A percentile compares a stretch with the other conserved stretches of the same genome.
These are phyloP conservation scores for Tokudaia muenninki DNA, from an alignment of 2,797 vertebrate genomes.

Conservation along the genomic window DNA sequence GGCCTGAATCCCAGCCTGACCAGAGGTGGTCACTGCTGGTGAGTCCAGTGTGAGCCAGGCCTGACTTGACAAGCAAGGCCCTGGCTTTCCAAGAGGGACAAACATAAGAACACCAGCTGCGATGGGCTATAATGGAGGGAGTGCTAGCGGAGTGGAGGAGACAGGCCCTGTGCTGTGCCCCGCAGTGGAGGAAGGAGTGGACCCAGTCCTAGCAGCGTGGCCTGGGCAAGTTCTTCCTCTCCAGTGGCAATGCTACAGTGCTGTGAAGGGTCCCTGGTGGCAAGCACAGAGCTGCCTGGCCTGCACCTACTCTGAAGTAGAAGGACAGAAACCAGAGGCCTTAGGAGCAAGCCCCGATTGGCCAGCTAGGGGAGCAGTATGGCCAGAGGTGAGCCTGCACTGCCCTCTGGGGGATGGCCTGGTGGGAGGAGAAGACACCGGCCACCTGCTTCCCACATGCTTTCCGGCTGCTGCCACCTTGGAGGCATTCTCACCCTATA, in stretches of 20 bases:
- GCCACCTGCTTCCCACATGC: not conserved
- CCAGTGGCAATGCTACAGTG: accelerated
- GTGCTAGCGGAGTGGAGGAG: not conserved
- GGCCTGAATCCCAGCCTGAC: not conserved
- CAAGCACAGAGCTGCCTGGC: not conserved
- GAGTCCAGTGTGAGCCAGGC: not conserved
- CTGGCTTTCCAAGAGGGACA: not conserved
- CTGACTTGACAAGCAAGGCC: not conserved
- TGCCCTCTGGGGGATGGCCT: slow-evolving; percentile 77
- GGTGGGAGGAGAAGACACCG: not conserved
- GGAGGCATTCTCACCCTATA: not conserved
- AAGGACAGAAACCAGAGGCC: not conserved
- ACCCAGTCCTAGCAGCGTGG: not conserved
- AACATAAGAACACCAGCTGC: accelerated
- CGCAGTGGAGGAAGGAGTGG: not conserved
- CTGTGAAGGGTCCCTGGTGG: too few species aligned
- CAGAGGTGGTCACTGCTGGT: not conserved
- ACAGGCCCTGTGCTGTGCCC: not conserved
- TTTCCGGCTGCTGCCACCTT: not conserved
- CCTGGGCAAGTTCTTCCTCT: not conserved
- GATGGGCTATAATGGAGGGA: accelerated
- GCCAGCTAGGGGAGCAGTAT: not conserved
- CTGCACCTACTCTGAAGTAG: not conserved
- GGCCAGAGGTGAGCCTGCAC: slow-evolving; percentile 55
- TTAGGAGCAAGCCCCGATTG: not conserved